Evolutionary conservation across 1,140 invertebrate genomes (phyloP).

Genomic region (Brachionus calyciflorus): DNA sequence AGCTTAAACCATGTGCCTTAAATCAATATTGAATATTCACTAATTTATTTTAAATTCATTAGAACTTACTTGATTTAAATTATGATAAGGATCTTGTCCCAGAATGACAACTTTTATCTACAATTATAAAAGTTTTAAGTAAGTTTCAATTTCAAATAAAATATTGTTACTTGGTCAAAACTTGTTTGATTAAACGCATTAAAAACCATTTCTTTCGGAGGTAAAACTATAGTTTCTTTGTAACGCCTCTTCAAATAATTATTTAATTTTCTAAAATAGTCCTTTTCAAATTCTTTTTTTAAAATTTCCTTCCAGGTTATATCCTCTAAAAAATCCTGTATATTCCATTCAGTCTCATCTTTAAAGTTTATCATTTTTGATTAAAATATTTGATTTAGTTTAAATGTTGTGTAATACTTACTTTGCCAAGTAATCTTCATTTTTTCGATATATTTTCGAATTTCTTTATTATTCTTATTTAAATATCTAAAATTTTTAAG

Average conservation of each 20-base stretch:
- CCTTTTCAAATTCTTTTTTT: neutral
- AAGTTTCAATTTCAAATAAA: too few relatives aligned
- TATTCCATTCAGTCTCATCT: neutral
- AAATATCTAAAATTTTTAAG: too few relatives aligned
- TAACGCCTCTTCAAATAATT: neutral
- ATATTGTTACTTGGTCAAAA: neutral
- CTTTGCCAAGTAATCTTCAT: too few relatives aligned
- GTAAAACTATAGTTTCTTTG: neutral
- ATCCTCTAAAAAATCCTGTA: neutral
- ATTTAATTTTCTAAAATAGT: neutral
- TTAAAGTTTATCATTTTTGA: too few relatives aligned
- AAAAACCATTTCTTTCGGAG: neutral
- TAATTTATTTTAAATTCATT: too few relatives aligned
- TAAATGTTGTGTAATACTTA: too few relatives aligned
- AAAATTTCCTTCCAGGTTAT: neutral
- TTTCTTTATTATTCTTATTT: too few relatives aligned
- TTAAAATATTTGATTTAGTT: too few relatives aligned
- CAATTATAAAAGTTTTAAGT: neutral
- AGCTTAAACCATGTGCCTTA: neutral
- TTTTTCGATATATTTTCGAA: too few relatives aligned
- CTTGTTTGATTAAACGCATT: neutral
- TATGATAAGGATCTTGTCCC: constrained; percentile 42
- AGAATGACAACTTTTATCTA: constrained; percentile 22
- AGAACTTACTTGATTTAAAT: neutral
- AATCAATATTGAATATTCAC: neutral